Evolutionary conservation across 2,888 invertebrate species (phyloP).

Genomic region (Aspidiotus rigidus): DNA sequence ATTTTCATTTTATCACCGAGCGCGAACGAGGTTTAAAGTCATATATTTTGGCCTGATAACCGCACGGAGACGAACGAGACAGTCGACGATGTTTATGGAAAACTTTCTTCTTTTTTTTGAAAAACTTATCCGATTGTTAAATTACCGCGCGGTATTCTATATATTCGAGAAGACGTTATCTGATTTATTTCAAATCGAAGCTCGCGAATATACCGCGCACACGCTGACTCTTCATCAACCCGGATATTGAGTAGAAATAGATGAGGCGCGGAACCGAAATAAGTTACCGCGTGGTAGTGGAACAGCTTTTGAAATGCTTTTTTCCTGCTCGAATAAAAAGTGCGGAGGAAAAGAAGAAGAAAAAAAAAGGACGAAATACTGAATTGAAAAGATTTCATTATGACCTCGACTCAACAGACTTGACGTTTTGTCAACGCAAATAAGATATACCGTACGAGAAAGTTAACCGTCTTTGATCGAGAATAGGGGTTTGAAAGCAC

Average conservation of each 20-base stretch:
- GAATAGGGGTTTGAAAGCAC: too few relatives aligned
- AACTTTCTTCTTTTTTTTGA: slow-evolving; percentile 3
- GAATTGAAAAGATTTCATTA: slow-evolving; percentile 28
- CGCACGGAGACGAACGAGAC: background rate
- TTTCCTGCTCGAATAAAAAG: background rate
- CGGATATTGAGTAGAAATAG: background rate
- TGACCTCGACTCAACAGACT: slow-evolving; percentile 7
- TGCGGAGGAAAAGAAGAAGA: background rate
- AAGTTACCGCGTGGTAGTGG: slow-evolving; percentile 10
- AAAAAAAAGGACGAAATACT: slow-evolving; percentile 12
- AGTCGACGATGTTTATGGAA: slow-evolving; percentile 20
- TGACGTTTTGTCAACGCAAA: slow-evolving; percentile 1
- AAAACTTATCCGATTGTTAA: slow-evolving; percentile 26
- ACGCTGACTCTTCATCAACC: background rate
- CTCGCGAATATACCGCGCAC: slow-evolving; percentile 6
- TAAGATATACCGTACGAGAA: too few relatives aligned
- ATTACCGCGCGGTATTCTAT: slow-evolving; percentile 16
- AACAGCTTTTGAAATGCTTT: slow-evolving; percentile 22
- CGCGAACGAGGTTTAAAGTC: too few relatives aligned
- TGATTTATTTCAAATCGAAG: background rate
- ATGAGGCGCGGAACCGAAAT: slow-evolving; percentile 4
- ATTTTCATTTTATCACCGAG: too few relatives aligned
- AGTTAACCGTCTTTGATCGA: too few relatives aligned
- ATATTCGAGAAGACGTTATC: background rate
- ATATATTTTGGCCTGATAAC: too few relatives aligned